Evolutionary conservation across 53 echinoderm and acorn worm species (phyloP).

Genomic region (Echinarachnius parma): DNA sequence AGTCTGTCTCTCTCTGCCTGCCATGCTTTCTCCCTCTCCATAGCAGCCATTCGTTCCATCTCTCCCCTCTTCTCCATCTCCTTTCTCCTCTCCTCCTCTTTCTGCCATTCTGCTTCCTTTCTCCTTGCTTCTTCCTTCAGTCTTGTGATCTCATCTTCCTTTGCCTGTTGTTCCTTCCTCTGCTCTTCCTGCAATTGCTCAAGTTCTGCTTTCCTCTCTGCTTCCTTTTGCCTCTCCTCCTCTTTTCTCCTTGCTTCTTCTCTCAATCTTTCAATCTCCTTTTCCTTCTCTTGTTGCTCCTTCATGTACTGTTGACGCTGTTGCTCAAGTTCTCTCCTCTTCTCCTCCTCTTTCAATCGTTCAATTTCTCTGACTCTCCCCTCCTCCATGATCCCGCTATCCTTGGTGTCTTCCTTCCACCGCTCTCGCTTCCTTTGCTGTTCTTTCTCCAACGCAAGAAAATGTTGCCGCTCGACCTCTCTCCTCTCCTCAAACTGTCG

Average conservation of each 20-base stretch:
- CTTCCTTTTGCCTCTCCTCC: slow-evolving; percentile 16
- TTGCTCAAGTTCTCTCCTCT: slow-evolving; percentile 30
- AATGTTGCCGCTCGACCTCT: slow-evolving; percentile 22
- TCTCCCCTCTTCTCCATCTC: slow-evolving; percentile 26
- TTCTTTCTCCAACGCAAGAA: slow-evolving; percentile 18
- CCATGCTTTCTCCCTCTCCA: slow-evolving; percentile 20
- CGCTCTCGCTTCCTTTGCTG: slow-evolving; percentile 39
- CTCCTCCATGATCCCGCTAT: background rate
- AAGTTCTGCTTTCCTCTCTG: slow-evolving; percentile 19
- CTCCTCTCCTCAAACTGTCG: slow-evolving; percentile 12
- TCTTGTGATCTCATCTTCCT: slow-evolving; percentile 31
- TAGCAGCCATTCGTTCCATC: background rate
- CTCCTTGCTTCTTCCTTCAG: slow-evolving; percentile 27
- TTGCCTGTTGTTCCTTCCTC: slow-evolving; percentile 13
- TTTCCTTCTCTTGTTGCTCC: slow-evolving; percentile 26
- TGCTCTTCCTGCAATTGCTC: slow-evolving; percentile 13
- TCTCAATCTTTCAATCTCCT: slow-evolving; percentile 4
- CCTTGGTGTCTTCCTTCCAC: slow-evolving; percentile 23
- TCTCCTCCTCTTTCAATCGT: slow-evolving; percentile 31
- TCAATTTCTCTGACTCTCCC: slow-evolving; percentile 35
- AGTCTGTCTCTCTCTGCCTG: slow-evolving; percentile 22
- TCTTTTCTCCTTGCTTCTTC: slow-evolving; percentile 10
- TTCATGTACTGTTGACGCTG: slow-evolving; percentile 17
- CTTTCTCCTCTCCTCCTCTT: slow-evolving; percentile 27
- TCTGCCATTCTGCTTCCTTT: slow-evolving; percentile 22